Percentiles rank a stretch among this genome's conserved stretches.
Conservation (phyloP, 2,113 vertebrate genomes). For the Ondatra zibethicus region DNA sequence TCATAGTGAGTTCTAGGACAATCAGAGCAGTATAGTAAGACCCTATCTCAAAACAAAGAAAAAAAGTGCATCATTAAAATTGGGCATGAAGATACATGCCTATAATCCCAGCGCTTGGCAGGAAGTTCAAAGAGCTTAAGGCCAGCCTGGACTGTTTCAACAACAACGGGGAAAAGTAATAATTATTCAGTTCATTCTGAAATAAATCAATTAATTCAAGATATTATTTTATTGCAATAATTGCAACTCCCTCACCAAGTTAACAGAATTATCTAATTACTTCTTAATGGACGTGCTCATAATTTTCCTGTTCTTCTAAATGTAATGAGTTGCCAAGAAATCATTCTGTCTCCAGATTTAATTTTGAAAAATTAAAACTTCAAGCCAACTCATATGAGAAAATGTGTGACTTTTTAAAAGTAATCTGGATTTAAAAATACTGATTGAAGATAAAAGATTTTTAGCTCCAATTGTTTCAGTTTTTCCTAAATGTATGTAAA, state of each 20-base stretch:
- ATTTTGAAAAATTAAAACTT: slow-evolving; percentile 30
- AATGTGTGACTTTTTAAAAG: slow-evolving; percentile 28
- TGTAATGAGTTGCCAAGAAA: slow-evolving; percentile 45
- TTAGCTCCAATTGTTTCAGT: slow-evolving; percentile 13
- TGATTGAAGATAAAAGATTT: neutral
- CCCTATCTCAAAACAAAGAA: neutral
- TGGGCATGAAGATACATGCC: neutral
- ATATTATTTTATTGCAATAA: slow-evolving; percentile 14
- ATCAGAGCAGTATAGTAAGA: neutral
- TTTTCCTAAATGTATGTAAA: neutral
- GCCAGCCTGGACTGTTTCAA: neutral
- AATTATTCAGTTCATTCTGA: neutral
- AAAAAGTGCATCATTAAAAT: neutral
- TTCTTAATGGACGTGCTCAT: neutral
- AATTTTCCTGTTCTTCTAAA: neutral
- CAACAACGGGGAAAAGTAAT: neutral
- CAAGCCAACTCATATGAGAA: neutral
- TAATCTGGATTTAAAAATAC: neutral
- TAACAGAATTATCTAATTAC: slow-evolving; percentile 5
- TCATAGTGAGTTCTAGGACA: neutral
- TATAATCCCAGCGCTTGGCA: neutral
- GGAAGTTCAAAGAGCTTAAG: neutral
- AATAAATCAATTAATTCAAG: neutral
- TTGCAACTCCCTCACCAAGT: neutral
- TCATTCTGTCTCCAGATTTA: slow-evolving; percentile 1